Conservation (phyloP, 2,797 vertebrate genomes). For the Xyrichtys novacula region DNA sequence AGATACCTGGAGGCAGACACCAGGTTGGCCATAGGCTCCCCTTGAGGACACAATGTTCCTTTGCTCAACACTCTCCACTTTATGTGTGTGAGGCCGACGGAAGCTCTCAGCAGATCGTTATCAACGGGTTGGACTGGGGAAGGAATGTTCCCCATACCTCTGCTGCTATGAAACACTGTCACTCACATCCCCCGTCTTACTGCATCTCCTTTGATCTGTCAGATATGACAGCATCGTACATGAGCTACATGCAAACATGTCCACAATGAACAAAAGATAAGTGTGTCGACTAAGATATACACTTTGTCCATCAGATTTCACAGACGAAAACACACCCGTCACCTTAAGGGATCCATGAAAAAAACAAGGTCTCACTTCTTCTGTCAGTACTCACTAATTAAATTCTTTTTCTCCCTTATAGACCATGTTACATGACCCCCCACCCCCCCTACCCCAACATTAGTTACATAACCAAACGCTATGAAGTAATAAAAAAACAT, state of each 20-base stretch:
- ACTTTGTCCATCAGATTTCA: conserved; percentile 1
- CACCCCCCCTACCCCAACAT: neutral
- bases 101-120: conserved; percentile 59
- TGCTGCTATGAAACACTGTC: conserved; percentile 37
- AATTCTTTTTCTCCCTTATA: neutral
- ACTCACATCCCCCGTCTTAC: conserved; percentile 17
- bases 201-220: conserved; percentile 28
- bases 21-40: conserved; percentile 8
- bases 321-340: neutral
- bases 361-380: conserved; percentile 18
- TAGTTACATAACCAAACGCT: conserved; percentile 46
- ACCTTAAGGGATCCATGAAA: neutral
- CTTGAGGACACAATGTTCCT: conserved; percentile 56
- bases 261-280: conserved; percentile 21
- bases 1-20: neutral
- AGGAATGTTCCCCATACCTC: conserved; percentile 65
- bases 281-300: conserved; percentile 8
- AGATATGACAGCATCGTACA: conserved; percentile 21
- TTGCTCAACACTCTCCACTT: conserved; percentile 42
- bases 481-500: conserved; percentile 1
- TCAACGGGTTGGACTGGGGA: conserved; percentile 33
- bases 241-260: conserved; percentile 13
- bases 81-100: conserved; percentile 31
- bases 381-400: conserved; percentile 9
- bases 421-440: conserved; percentile 29